Evolutionary conservation across 2,888 invertebrate species (phyloP), one percentile per base, ranked within the genome.

Genomic region (Diaphora mendica): DNA sequence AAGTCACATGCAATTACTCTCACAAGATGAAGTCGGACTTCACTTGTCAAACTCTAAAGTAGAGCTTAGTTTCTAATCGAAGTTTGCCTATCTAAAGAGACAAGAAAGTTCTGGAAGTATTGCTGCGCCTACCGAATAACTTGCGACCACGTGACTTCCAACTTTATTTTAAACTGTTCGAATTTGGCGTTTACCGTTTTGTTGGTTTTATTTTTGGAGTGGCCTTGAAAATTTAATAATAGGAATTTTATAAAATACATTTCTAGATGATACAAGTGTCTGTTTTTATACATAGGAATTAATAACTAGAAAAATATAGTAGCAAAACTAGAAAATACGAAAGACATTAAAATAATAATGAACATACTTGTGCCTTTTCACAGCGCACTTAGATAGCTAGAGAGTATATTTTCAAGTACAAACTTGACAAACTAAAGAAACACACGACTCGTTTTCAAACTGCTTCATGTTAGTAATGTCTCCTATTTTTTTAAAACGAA

Each of bases 51-150:
- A 86, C 82, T 86, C 71, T 33, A 70, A 79, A 79, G 77, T 77
- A 74, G 72, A 79, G 82, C 82, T 86, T 82, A 84, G 85, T 85
- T 82, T 78, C 83, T 83, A 86, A 86, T 86, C 86, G 83, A 86
- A 86, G 80, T 86, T 86, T 82, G 79, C 80, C 86, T 83, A 86
- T 84, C 82, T 77, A 79, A 81, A 79, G 77, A 77, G 83, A 80
- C 83, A 77, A 65, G 77, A 77, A 84, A 84, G 75, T 85, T 82
- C 33, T 35, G 73, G 71, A 84, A 84, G 81, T 80, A 81, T 82
- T 83, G 78, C 77, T 80, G 78, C 66, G 81, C 84, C 79, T 83
- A 83, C 85, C 76, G 79, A 83, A 82, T 84, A 79, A 84, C 83
- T 82, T 72, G 77, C 69, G 70, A 70, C 79, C 85, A 81, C 86